These are phyloP conservation scores for Neotoxoptera formosana DNA, from an alignment of 1,140 invertebrate species.

Conservation along the genomic window DNA sequence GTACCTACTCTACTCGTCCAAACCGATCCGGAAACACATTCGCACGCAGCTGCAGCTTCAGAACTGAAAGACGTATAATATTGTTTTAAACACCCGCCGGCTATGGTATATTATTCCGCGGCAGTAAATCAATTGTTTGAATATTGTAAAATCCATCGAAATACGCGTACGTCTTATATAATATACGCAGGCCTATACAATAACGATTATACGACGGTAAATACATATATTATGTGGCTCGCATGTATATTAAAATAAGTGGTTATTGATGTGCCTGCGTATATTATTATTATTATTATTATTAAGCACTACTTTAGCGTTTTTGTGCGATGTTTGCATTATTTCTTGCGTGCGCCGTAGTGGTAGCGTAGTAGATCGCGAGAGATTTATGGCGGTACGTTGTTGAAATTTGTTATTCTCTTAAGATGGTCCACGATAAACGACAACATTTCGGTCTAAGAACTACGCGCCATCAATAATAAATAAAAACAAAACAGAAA, in stretches of 20 bases:
- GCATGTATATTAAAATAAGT: neutral
- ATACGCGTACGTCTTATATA: too few relatives aligned
- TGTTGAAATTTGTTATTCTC: constrained; percentile 25
- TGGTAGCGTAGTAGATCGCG: neutral
- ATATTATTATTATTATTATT: too few relatives aligned
- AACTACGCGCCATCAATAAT: constrained; percentile 11
- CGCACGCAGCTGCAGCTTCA: neutral
- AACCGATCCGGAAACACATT: neutral
- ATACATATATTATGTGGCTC: neutral
- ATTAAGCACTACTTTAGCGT: neutral
- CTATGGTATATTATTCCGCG: too few relatives aligned
- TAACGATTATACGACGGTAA: neutral
- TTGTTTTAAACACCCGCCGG: neutral
- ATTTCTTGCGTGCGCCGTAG: neutral
- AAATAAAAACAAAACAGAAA: neutral
- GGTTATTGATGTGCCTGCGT: neutral
- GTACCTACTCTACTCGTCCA: neutral
- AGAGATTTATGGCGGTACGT: neutral
- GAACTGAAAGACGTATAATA: neutral
- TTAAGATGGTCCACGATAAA: constrained; percentile 27
- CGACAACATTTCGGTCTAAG: neutral
- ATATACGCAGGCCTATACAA: too few relatives aligned
- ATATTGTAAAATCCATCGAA: too few relatives aligned
- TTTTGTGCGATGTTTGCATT: neutral
- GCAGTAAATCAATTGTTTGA: too few relatives aligned